Percentiles rank a stretch among this genome's conserved stretches.
These are phyloP conservation scores for Aporophyla nigra DNA, from an alignment of 2,888 invertebrate genomes.

Conservation along the genomic window DNA sequence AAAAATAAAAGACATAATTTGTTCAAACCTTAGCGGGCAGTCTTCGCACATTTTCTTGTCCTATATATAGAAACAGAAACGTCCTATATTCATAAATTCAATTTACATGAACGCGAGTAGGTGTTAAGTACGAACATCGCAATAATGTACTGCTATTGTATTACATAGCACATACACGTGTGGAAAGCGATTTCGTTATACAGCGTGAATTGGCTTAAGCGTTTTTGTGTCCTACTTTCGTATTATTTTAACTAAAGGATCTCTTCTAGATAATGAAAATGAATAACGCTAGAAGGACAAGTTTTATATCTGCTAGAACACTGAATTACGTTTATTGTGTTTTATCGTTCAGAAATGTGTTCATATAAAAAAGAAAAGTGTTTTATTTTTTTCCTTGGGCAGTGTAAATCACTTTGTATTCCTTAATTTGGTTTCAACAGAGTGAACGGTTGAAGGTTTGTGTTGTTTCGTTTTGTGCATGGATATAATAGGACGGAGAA, in stretches of 20 bases:
- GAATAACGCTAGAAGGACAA: neutral
- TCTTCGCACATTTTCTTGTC: neutral
- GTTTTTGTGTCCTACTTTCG: neutral
- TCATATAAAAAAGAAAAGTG: neutral
- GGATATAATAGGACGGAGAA: no score
- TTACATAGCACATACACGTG: slow-evolving; percentile 13
- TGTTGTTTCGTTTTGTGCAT: slow-evolving; percentile 12
- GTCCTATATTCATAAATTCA: neutral
- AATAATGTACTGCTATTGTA: slow-evolving; percentile 19
- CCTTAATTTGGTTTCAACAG: slow-evolving; percentile 1
- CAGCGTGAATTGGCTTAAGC: neutral
- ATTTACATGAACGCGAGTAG: slow-evolving; percentile 4
- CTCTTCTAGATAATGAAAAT: neutral
- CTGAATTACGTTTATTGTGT: neutral
- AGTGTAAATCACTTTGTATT: slow-evolving; percentile 24
- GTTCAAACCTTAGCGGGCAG: neutral
- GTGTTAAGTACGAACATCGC: neutral
- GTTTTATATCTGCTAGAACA: neutral
- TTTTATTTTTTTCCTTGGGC: neutral
- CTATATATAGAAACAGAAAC: slow-evolving; percentile 13
- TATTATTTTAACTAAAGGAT: neutral
- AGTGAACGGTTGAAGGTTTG: slow-evolving; percentile 13
- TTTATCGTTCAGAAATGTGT: neutral
- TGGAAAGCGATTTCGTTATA: neutral
- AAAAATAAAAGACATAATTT: neutral